Evolutionary conservation across 2,888 invertebrate species (phyloP).

Genomic region (Ormyrus thymus): DNA sequence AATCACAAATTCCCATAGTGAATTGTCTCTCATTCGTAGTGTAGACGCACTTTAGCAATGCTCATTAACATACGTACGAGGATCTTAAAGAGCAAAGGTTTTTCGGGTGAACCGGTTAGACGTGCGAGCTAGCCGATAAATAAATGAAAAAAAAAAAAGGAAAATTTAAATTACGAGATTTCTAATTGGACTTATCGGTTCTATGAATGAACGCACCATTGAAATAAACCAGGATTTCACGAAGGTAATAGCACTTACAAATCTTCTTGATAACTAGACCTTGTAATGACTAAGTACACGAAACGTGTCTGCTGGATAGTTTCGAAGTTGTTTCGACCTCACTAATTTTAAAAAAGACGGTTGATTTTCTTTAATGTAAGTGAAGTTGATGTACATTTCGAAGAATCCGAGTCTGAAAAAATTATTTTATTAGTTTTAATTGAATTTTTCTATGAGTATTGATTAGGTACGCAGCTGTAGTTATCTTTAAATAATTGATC

Average conservation of each 20-base stretch:
- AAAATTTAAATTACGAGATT: conserved; percentile 29
- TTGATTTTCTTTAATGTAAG: conserved; percentile 12
- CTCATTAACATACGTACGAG: conserved; percentile 3
- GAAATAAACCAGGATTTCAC: conserved; percentile 74
- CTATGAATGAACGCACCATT: conserved; percentile 74
- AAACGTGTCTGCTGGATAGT: conserved; percentile 27
- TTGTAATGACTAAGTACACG: conserved; percentile 60
- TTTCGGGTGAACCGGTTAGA: conserved; percentile 26
- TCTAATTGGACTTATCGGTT: conserved; percentile 70
- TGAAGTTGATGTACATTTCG: conserved; percentile 30
- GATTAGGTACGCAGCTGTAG: background rate
- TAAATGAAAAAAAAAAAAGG: conserved; percentile 38
- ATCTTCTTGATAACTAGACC: conserved; percentile 71
- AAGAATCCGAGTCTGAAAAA: conserved; percentile 37
- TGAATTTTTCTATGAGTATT: conserved; percentile 21
- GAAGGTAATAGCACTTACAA: conserved; percentile 73
- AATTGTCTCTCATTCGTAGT: conserved; percentile 12
- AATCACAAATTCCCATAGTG: background rate
- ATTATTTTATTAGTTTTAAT: conserved; percentile 31
- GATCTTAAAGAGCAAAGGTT: background rate
- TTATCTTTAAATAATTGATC: too few relatives aligned
- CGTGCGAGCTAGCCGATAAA: conserved; percentile 58
- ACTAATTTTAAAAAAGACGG: background rate
- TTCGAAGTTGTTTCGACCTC: conserved; percentile 27
- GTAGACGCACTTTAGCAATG: conserved; percentile 22